Percentiles rank a stretch among this genome's conserved stretches.
Evolutionary conservation across 2,797 vertebrate genomes (phyloP).

Genomic region (Enteromius paludinosus): DNA sequence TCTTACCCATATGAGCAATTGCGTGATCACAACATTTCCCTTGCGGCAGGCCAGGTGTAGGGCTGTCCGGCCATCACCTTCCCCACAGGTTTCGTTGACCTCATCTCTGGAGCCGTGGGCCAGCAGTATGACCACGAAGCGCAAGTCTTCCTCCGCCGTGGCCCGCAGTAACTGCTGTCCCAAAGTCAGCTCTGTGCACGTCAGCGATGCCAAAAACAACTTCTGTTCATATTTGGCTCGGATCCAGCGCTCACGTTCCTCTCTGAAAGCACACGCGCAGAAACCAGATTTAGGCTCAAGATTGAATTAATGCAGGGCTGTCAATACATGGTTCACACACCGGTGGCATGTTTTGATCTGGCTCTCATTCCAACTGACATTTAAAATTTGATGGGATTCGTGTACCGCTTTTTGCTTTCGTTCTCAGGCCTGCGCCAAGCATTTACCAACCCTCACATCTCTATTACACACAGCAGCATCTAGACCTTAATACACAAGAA

Average conservation of each 20-base stretch:
- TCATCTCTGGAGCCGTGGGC: slow-evolving; percentile 90
- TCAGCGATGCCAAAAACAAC: slow-evolving; percentile 88
- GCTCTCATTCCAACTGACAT: slow-evolving; percentile 52
- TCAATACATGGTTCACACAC: slow-evolving; percentile 14
- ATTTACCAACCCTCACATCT: not conserved
- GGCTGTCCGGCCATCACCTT: slow-evolving; percentile 89
- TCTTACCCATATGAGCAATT: slow-evolving; percentile 95
- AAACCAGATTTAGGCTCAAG: slow-evolving; percentile 9
- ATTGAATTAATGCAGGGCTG: slow-evolving; percentile 15
- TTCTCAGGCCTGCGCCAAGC: not conserved
- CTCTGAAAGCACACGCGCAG: slow-evolving; percentile 69
- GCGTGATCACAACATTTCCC: slow-evolving; percentile 89
- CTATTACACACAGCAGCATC: not conserved
- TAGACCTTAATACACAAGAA: not conserved
- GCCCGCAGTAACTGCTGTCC: slow-evolving; percentile 91
- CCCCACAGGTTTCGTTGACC: slow-evolving; percentile 95
- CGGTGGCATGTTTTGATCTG: slow-evolving; percentile 35
- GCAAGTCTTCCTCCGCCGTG: slow-evolving; percentile 89
- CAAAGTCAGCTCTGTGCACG: slow-evolving; percentile 83
- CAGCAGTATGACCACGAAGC: slow-evolving; percentile 87
- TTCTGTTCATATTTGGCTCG: slow-evolving; percentile 98
- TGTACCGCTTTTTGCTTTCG: slow-evolving; percentile 30
- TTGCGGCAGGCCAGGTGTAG: slow-evolving; percentile 92
- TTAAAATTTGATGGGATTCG: slow-evolving; percentile 41
- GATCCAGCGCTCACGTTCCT: slow-evolving; percentile 97